Evolutionary conservation across 92 coral and sea anemone species (phyloP).

Genomic region (Parazoanthus swiftii): DNA sequence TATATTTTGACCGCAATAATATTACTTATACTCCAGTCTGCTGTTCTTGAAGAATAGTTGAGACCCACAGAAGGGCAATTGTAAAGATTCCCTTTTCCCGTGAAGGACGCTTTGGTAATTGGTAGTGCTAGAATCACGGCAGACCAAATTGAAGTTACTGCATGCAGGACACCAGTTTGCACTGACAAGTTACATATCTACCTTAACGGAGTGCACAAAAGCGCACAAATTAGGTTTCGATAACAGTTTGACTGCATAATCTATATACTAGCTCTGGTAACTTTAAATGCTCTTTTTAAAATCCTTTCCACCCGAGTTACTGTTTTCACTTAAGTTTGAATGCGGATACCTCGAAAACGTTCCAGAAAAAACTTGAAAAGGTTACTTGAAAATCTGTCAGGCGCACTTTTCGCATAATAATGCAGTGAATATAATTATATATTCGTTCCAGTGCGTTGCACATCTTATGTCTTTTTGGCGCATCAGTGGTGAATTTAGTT

Average conservation of each 20-base stretch:
- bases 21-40: not conserved
- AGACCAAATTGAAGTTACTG: not conserved
- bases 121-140: not conserved
- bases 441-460: constrained; percentile 37
- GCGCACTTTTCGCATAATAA: not conserved
- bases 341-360: not conserved
- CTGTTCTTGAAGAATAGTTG: too few relatives aligned
- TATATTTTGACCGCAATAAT: not conserved
- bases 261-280: not conserved
- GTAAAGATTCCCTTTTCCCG: not conserved
- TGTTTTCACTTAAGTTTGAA: not conserved
- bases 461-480: constrained; percentile 16
- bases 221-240: not conserved
- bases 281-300: not conserved
- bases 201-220: not conserved
- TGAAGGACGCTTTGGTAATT: constrained; percentile 7
- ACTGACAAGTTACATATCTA: not conserved
- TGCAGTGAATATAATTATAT: not conserved
- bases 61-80: not conserved
- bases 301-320: not conserved
- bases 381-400: constrained; percentile 16
- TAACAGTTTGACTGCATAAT: not conserved
- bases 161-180: not conserved
- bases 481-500: constrained; percentile 14
- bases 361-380: not conserved